A percentile compares a stretch with the other conserved stretches of the same genome.
phyloP scores from a whole-genome alignment of 2,113 vertebrate genomes.

The Chionodraco myersi region DNA sequence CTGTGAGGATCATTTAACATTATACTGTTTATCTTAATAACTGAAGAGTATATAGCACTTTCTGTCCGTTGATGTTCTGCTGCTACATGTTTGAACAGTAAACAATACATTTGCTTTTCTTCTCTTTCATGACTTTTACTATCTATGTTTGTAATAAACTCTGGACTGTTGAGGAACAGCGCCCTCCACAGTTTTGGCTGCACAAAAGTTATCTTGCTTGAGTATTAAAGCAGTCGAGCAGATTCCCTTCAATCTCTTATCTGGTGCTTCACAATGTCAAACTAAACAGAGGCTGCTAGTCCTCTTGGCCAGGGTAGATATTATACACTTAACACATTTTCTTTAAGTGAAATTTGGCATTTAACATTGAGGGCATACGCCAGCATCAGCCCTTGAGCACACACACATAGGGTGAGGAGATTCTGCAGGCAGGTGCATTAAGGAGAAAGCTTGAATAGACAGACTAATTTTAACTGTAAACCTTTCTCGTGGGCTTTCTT shows the following conservation, averaged over 20 bases:
- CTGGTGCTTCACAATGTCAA: background rate
- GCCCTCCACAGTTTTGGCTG: conserved; percentile 22
- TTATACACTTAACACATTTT: conserved; percentile 8
- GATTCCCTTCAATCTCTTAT: conserved; percentile 12
- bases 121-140: background rate
- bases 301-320: conserved; percentile 3
- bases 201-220: background rate
- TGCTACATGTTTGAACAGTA: background rate
- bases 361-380: background rate
- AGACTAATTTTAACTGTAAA: conserved; percentile 18
- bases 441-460: conserved; percentile 15
- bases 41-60: conserved; percentile 3
- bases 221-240: conserved; percentile 23
- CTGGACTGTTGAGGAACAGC: conserved; percentile 4
- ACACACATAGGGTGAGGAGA: background rate
- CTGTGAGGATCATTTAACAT: background rate
- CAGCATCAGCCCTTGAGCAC: background rate
- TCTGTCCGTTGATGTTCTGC: background rate
- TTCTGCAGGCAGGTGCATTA: background rate
- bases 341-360: conserved; percentile 12
- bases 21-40: background rate
- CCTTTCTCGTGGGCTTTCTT: conserved; percentile 1
- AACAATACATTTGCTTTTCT: background rate
- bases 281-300: background rate
- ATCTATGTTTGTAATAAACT: background rate